Evolutionary conservation across 2,113 vertebrate species (phyloP), one percentile per base, ranked within the genome.

Genomic region (Chascanopsetta lugubris): DNA sequence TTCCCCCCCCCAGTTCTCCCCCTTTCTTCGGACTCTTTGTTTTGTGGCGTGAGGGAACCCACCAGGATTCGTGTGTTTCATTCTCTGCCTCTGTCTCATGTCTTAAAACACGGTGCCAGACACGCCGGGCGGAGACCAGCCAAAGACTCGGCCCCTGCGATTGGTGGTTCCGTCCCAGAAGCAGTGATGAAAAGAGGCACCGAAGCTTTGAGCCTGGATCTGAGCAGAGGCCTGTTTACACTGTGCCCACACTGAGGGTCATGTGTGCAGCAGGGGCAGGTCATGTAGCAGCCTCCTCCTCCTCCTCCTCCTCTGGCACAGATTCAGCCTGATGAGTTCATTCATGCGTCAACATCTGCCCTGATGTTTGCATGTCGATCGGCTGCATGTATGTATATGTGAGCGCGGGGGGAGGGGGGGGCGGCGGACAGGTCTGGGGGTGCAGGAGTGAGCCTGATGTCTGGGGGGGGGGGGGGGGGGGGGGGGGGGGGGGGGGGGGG

Each of bases 371-470:
- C n/a, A n/a, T n/a, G n/a, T n/a, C n/a, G n/a, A n/a, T n/a, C n/a
- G n/a, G n/a, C n/a, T n/a, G n/a, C n/a, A n/a, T n/a, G 1, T 49
- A 7, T 29, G 6, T 70, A 43, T 25, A 29, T 49, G 13, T 20
- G 17, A 32, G 60, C 26, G 60, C 70, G 58, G 27, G 47, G 59
- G 58, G 36, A 25, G 43, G 40, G 3, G 3, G 15, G 25, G 7
- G 11, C 15, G 53, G 45, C 18, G 53, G 54, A 26, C 18, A 51
- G 66, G 30, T 2, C 25, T 6, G 69, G 15, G 47, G 36, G 49
- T 22, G n/a, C 22, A 21, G 22, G 70, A 75, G 55, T 57, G 48
- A 18, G 42, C 61, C 82, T 86, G 86, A 91, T 84, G 80, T 90
- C 88, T 90, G 72, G 68, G 72, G 69, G 66, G 72, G 43, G 40